phyloP scores from a whole-genome alignment of 2,797 vertebrate genomes.

The Rhynchotus rufescens region DNA sequence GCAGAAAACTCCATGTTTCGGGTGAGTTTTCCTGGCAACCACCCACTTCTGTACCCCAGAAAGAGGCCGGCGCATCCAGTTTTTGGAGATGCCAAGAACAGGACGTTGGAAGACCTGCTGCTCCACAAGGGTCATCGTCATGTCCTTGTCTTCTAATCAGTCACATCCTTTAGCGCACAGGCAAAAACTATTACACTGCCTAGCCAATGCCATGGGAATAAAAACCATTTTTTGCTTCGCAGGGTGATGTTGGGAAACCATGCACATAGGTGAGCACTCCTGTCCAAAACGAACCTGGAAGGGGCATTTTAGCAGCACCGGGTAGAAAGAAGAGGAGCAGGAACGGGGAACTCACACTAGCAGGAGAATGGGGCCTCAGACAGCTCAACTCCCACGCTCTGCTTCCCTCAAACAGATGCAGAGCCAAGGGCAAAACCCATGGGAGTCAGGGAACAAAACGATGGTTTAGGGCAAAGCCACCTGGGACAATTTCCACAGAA shows the following conservation, averaged over 20 bases:
- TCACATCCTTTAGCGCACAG: too few relatives aligned
- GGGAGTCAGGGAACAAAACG: not conserved
- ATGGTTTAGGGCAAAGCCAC: not conserved
- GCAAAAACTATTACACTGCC: too few relatives aligned
- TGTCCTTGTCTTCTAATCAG: too few relatives aligned
- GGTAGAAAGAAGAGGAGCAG: not conserved
- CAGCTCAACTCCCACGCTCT: not conserved
- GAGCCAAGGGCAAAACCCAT: not conserved
- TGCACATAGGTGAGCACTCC: too few relatives aligned
- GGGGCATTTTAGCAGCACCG: too few relatives aligned
- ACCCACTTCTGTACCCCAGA: not conserved
- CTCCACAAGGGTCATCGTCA: too few relatives aligned
- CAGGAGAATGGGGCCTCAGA: not conserved
- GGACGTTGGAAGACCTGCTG: not conserved
- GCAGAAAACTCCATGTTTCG: not conserved
- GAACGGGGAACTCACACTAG: not conserved
- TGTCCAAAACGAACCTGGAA: not conserved
- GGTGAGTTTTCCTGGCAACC: not conserved
- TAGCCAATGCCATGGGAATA: not conserved
- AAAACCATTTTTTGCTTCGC: not conserved
- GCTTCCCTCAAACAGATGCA: not conserved
- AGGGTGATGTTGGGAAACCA: too few relatives aligned
- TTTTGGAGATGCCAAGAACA: not conserved
- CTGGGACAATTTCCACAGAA: not conserved
- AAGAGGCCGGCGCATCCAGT: rapidly evolving